Base-by-base conservation (phyloP, 2,113 vertebrate species). In the Salvelinus fontinalis region DNA sequence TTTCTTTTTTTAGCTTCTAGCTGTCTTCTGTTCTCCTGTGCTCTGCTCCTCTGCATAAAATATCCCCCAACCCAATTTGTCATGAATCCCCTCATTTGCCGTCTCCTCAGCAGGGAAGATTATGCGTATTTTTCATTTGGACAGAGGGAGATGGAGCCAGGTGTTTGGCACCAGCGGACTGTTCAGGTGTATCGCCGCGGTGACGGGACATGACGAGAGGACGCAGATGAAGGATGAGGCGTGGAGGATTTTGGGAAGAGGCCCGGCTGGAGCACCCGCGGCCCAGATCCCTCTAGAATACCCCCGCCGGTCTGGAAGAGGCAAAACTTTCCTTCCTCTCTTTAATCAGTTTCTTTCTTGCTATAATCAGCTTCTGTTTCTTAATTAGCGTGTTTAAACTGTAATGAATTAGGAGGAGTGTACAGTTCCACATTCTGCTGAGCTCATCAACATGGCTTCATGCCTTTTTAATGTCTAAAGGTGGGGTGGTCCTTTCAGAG, bases 111-210 rank as follows among this genome's bases (percentile, higher is more conserved):
- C 97, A 92, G 96, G 96, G 95, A 95, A 97, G 97, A 99, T 98
- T 97, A 98, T 97, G 96, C 97, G 97, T 97, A 99, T 99, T 98
- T 98, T 99, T 99, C 98, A 99, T 98, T 97, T 97, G 96, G 97
- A 99, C 97, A 98, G 96, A 94, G 95, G 95, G 96, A 97, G 95
- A 96, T 95, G 95, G 96, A 96, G 97, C 97, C 98, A 99, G 97
- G 97, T 99, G 97, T 99, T 98, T 97, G 97, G 97, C 96, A 97
- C 95, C 97, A 97, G 95, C 94, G 80, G 95, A 96, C 96, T 98
- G 96, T 98, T 99, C 97, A 98, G 97, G 98, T 99, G 98, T 97
- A 98, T 98, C 97, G 95, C 95, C 95, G 94, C 89, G 94, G 94
- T 95, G 97, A 98, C 94, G 95, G 96, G 95, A 97, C 96, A 97